Conservation (phyloP, 2,888 invertebrate genomes). For the Tetropium fuscum region DNA sequence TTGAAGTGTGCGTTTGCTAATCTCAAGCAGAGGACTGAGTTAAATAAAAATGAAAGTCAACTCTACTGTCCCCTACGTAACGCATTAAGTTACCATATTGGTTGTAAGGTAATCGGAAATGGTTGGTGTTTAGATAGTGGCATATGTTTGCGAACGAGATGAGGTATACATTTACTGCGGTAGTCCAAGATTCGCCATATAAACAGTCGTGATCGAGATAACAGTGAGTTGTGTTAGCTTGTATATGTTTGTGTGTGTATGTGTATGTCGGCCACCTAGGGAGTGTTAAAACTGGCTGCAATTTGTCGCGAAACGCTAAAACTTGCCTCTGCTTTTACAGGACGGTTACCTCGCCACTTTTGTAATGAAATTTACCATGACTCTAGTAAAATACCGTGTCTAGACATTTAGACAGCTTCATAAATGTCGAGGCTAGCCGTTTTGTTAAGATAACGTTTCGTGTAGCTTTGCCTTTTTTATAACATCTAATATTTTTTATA, state of each 20-base stretch:
- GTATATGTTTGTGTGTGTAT: too few relatives aligned
- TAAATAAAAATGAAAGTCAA: constrained; percentile 25
- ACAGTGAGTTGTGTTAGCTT: constrained; percentile 33
- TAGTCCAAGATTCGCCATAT: constrained; percentile 35
- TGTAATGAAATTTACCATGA: constrained; percentile 32
- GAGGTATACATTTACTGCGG: constrained; percentile 25
- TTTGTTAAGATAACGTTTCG: too few relatives aligned
- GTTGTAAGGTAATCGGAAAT: constrained; percentile 32
- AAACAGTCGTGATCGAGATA: constrained; percentile 37
- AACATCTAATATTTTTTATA: too few relatives aligned
- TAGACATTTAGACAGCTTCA: constrained; percentile 32
- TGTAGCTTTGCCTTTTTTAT: too few relatives aligned
- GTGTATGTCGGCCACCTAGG: constrained; percentile 49
- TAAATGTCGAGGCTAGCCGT: constrained; percentile 13
- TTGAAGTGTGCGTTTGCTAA: constrained; percentile 7
- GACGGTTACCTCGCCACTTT: constrained; percentile 33
- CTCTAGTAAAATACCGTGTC: constrained; percentile 33
- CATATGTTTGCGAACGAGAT: constrained; percentile 29
- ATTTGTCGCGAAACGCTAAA: constrained; percentile 50
- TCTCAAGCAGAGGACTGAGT: constrained; percentile 2
- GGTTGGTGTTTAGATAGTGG: constrained; percentile 34
- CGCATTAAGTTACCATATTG: constrained; percentile 26
- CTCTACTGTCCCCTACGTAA: constrained; percentile 18
- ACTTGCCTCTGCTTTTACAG: constrained; percentile 37
- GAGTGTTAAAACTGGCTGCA: constrained; percentile 52